phyloP scores from a whole-genome alignment of 2,888 invertebrate genomes.

The Chrysolina americana region DNA sequence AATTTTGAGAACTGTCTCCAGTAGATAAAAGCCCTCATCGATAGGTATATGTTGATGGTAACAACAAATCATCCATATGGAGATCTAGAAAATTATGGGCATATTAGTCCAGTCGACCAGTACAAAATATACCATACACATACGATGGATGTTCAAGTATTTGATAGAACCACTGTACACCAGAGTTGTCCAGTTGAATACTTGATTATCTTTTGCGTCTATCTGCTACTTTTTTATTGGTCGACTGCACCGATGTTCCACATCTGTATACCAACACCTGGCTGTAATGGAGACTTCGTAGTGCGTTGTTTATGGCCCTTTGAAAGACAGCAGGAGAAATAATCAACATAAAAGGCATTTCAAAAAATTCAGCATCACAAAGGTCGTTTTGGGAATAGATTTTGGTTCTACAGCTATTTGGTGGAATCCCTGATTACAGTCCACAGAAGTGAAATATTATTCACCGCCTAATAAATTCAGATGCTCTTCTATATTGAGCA shows the following conservation, averaged over 20 bases:
- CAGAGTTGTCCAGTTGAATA: too few relatives aligned
- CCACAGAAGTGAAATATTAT: neutral
- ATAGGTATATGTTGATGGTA: neutral
- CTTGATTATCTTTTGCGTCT: too few relatives aligned
- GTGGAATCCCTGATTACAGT: neutral
- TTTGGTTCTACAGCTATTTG: neutral
- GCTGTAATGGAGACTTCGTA: neutral
- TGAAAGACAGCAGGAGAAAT: neutral
- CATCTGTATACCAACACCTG: neutral
- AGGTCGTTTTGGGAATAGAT: neutral
- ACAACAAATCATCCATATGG: neutral
- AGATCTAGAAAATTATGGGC: too few relatives aligned
- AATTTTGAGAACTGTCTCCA: neutral
- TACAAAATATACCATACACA: too few relatives aligned
- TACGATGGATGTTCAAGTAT: too few relatives aligned
- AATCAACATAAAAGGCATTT: neutral
- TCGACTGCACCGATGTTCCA: too few relatives aligned
- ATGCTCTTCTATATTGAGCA: too few relatives aligned
- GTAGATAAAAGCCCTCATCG: neutral
- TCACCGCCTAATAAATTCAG: too few relatives aligned
- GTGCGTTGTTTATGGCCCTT: neutral
- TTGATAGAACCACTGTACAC: too few relatives aligned
- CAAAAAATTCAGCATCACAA: neutral
- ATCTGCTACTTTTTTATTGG: too few relatives aligned
- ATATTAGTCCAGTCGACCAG: too few relatives aligned